Percentiles rank a stretch among this genome's conserved stretches.
These are phyloP conservation scores for Stigmatopora argus DNA, from an alignment of 2,113 vertebrate species.

Conservation along the genomic window DNA sequence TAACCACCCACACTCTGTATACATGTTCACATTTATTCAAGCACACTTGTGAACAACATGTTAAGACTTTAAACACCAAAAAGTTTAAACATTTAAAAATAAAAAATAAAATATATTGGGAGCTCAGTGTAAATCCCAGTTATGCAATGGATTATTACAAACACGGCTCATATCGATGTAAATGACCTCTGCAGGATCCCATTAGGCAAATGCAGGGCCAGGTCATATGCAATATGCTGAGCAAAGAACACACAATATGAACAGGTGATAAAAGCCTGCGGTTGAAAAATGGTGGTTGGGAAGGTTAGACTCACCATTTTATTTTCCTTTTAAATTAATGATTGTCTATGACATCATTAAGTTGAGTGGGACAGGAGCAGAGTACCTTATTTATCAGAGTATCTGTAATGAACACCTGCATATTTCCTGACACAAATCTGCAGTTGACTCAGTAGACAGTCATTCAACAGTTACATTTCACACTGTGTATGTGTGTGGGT, in stretches of 20 bases:
- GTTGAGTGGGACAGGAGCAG: not conserved
- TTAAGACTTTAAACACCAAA: not conserved
- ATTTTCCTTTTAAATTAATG: slow-evolving; percentile 41
- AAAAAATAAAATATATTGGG: not conserved
- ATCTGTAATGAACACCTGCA: not conserved
- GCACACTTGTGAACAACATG: not conserved
- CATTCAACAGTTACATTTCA: not conserved
- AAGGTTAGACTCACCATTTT: slow-evolving; percentile 14
- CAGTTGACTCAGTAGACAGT: not conserved
- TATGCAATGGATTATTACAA: not conserved
- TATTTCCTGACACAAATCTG: not conserved
- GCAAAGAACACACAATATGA: slow-evolving; percentile 41
- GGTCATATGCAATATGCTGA: slow-evolving; percentile 14
- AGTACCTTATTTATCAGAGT: slow-evolving; percentile 4
- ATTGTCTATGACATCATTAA: not conserved
- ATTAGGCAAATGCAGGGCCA: slow-evolving; percentile 31
- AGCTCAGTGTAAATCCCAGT: not conserved
- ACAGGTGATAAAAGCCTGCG: slow-evolving; percentile 9
- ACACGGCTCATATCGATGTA: slow-evolving; percentile 6
- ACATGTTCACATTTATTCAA: not conserved
- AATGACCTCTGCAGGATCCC: slow-evolving; percentile 31
- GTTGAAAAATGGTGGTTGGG: slow-evolving; percentile 10
- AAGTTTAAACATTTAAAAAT: not conserved
- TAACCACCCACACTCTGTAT: not conserved
- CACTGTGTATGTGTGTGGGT: too few relatives aligned